A percentile compares a stretch with the other conserved stretches of the same genome.
phyloP scores from a whole-genome alignment of 2,888 invertebrate species.

The Perizoma affinitatum region DNA sequence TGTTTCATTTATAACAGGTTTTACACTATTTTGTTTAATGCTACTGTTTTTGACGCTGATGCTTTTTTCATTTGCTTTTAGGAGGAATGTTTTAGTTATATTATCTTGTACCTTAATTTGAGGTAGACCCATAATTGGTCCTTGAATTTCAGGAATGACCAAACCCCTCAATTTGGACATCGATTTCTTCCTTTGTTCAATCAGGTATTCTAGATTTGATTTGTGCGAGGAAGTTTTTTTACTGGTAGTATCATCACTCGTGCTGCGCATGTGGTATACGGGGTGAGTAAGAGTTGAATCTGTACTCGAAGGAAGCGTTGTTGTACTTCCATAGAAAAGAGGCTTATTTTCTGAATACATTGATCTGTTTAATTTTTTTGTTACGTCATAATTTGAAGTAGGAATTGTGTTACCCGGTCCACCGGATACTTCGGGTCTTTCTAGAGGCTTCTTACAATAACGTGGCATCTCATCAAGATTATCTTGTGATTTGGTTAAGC shows the following conservation, averaged over 20 bases:
- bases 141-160: slow-evolving; percentile 91
- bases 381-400: slow-evolving; percentile 47
- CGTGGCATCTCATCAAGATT: slow-evolving; percentile 81
- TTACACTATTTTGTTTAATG: slow-evolving; percentile 55
- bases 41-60: slow-evolving; percentile 52
- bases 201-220: slow-evolving; percentile 88
- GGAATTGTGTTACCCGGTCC: slow-evolving; percentile 70
- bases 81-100: slow-evolving; percentile 72
- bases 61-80: slow-evolving; percentile 60
- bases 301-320: slow-evolving; percentile 61
- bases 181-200: slow-evolving; percentile 92
- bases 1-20: slow-evolving; percentile 63
- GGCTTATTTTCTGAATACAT: slow-evolving; percentile 63
- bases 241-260: slow-evolving; percentile 71
- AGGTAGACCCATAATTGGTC: slow-evolving; percentile 89
- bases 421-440: slow-evolving; percentile 80
- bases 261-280: slow-evolving; percentile 71
- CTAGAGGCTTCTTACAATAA: slow-evolving; percentile 63
- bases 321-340: slow-evolving; percentile 76
- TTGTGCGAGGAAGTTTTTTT: slow-evolving; percentile 76
- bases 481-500: slow-evolving; percentile 78
- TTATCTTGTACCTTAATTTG: slow-evolving; percentile 91
- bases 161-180: slow-evolving; percentile 94
- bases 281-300: slow-evolving; percentile 62
- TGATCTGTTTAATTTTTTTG: slow-evolving; percentile 46